phyloP scores from a whole-genome alignment of 2,888 invertebrate genomes.

The Sturmia bella region DNA sequence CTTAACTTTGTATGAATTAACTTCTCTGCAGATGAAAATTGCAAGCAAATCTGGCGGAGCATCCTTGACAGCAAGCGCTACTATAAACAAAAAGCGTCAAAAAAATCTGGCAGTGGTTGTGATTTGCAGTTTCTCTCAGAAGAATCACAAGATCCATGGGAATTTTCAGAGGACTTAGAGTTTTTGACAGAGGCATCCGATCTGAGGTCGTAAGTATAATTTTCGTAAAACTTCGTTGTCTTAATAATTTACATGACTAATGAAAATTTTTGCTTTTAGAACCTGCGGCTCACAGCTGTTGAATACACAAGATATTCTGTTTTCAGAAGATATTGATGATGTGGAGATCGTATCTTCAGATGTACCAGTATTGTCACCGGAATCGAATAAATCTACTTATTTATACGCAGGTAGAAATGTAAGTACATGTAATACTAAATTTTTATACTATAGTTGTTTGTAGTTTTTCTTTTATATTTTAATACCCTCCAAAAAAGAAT shows the following conservation, averaged over 20 bases:
- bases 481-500: no score
- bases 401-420: no score
- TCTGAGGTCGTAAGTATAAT: conserved; percentile 8
- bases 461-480: no score
- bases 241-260: background rate
- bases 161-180: conserved; percentile 6
- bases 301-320: no score
- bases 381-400: no score
- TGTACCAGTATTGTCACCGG: no score
- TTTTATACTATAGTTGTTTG: no score
- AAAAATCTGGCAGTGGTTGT: conserved; percentile 21
- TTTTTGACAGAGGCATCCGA: conserved; percentile 2
- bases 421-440: no score
- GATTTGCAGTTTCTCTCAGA: conserved; percentile 13
- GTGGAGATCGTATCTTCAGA: no score
- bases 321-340: no score
- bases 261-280: conserved; percentile 4
- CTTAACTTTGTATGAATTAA: background rate
- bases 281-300: no score
- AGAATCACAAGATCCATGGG: conserved; percentile 17
- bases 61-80: conserved; percentile 5
- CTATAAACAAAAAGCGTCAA: background rate
- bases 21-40: background rate
- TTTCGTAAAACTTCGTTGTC: background rate
- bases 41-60: background rate